Base-by-base conservation (phyloP, 2,113 vertebrate species). In the Neolamprologus sp. region DNA sequence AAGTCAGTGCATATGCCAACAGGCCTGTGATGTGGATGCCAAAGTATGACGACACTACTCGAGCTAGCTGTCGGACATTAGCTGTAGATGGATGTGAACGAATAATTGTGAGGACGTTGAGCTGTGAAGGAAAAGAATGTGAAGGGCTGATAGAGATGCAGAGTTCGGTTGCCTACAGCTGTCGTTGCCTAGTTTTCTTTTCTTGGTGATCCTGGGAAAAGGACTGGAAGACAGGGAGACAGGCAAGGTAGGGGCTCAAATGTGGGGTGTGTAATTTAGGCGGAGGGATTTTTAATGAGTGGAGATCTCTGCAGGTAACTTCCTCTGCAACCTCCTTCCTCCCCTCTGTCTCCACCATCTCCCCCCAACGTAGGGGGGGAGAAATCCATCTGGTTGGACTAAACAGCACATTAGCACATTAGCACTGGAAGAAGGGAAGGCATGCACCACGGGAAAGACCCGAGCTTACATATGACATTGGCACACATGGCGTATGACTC, bases 321-420 rank as follows among this genome's bases (percentile, higher is more conserved):
- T 97, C 95, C 94, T 95, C 81, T 91, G 65, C 54, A 60, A 28
- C 85, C 71, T 47, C 83, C 37, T 31, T 28, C 35, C 40, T 37
- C 28, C 12, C 65, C n/a, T 40, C 31, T 51, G 68, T 23, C 11
- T 12, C 40, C 54, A 33, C 54, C n/a, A 53, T 35, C 60, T 75
- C 75, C 83, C 63, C 83, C 82, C 54, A 81, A 54, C 8, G 92
- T 31, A 16, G 45, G 84, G 89, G 80, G 84, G 42, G 42, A n/a
- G 80, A 57, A 95, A 96, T 93, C 97, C 95, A 98, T 96, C 98
- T 98, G 97, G 97, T 98, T 97, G 96, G 95, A 97, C 97, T 96
- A 98, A 98, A 97, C 96, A 97, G 97, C 96, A 98, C 97, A 98
- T 98, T 99, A 98, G 97, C 98, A 98, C 97, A 98, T 98, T 98